A percentile compares a stretch with the other conserved stretches of the same genome.
Conservation (phyloP, 35 echinoderm and acorn worm species). For the Stichopus chloronotus region DNA sequence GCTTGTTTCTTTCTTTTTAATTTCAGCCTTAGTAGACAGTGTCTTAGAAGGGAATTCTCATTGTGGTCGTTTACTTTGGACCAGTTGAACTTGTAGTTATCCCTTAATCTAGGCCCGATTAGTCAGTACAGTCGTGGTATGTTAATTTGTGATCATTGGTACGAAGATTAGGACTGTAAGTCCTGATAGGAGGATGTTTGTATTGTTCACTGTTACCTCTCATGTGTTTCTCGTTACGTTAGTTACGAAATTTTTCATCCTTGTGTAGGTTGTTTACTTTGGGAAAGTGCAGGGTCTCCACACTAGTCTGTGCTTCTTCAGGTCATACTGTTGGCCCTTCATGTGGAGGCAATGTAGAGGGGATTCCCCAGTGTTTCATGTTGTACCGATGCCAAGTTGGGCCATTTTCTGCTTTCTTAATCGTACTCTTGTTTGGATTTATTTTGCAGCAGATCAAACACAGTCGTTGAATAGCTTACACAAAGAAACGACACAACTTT, state of each 20-base stretch:
- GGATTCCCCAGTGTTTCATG: not conserved
- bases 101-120: too few relatives aligned
- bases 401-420: not conserved
- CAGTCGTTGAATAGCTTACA: not conserved
- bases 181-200: not conserved
- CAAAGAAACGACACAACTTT: not conserved
- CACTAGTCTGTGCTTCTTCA: not conserved
- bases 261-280: not conserved
- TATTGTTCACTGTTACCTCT: not conserved
- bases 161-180: not conserved
- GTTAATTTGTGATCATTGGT: not conserved
- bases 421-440: not conserved
- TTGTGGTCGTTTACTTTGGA: not conserved
- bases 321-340: too few relatives aligned
- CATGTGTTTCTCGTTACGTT: not conserved
- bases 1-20: not conserved
- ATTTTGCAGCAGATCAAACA: not conserved
- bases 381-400: not conserved
- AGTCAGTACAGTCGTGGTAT: too few relatives aligned
- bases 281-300: not conserved
- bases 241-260: not conserved
- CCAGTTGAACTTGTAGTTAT: not conserved
- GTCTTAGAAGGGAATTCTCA: not conserved
- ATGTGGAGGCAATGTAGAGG: not conserved
- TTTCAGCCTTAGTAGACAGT: not conserved